A percentile compares a stretch with the other conserved stretches of the same genome.
phyloP scores from a whole-genome alignment of 2,888 invertebrate species.

The Xanthia icteritia region DNA sequence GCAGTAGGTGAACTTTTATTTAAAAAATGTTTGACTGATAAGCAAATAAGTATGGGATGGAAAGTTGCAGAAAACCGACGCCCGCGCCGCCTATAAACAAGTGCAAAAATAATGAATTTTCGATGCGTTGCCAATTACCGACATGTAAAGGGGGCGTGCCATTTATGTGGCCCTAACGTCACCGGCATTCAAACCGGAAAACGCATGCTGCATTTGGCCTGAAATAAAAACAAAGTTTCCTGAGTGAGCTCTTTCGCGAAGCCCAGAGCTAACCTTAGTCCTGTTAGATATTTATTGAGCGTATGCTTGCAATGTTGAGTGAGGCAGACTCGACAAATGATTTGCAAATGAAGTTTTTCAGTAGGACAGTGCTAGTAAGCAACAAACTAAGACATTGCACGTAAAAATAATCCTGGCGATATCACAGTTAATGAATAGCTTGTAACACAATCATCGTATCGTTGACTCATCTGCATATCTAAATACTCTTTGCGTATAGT shows the following conservation, averaged over 20 bases:
- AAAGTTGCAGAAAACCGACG: too few species aligned
- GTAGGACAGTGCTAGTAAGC: too few species aligned
- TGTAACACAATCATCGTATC: neutral
- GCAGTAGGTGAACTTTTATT: neutral
- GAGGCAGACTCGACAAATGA: neutral
- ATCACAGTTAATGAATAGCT: neutral
- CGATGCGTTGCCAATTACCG: neutral
- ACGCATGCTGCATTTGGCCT: too few species aligned
- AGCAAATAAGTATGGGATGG: too few species aligned
- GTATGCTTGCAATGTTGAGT: neutral
- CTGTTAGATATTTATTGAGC: too few species aligned
- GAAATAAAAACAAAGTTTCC: too few species aligned
- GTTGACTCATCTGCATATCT: conserved; percentile 36
- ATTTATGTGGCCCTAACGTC: too few species aligned
- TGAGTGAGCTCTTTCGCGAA: neutral
- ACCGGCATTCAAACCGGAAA: neutral
- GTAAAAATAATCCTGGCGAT: too few species aligned
- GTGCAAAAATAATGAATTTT: neutral
- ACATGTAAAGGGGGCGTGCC: neutral
- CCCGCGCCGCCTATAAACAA: too few species aligned
- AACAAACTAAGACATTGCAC: too few species aligned
- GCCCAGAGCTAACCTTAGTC: neutral
- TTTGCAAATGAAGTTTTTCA: too few species aligned
- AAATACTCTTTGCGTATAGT: conserved; percentile 68
- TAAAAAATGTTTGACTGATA: too few species aligned